A percentile compares a stretch with the other conserved stretches of the same genome.
Evolutionary conservation across 2,797 vertebrate species (phyloP).

Genomic region (Potorous gilbertii): DNA sequence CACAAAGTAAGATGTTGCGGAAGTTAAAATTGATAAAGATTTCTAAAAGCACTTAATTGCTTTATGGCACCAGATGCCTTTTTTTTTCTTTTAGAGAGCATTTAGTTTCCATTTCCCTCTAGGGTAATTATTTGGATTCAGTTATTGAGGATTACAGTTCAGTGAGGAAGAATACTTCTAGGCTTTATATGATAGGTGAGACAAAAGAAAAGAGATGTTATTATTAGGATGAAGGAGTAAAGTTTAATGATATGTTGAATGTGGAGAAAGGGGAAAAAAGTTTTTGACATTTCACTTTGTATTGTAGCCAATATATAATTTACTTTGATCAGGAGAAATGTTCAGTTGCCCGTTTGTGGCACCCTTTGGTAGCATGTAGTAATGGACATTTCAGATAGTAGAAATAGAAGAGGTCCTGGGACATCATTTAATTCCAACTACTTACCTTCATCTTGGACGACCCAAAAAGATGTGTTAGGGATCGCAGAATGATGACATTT

Average conservation of each 20-base stretch:
- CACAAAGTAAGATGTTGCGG: conserved; percentile 16
- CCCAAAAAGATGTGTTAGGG: background rate
- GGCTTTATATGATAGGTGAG: conserved; percentile 26
- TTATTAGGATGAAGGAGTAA: conserved; percentile 17
- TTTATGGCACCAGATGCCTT: conserved; percentile 14
- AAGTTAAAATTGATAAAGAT: conserved; percentile 39
- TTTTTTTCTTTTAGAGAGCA: background rate
- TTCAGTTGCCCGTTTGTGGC: conserved; percentile 36
- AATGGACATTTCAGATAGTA: background rate
- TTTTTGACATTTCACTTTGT: conserved; percentile 49
- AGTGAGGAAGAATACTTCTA: conserved; percentile 22
- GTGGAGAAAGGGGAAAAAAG: conserved; percentile 26
- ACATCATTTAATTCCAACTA: background rate
- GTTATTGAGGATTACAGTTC: conserved; percentile 32
- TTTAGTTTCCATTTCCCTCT: conserved; percentile 41
- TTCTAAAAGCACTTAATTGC: background rate
- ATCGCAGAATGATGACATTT: background rate
- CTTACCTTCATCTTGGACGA: conserved; percentile 19
- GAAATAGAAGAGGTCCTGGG: background rate
- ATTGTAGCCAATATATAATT: background rate
- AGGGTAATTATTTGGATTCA: conserved; percentile 29
- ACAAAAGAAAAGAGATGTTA: conserved; percentile 2
- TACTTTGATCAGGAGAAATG: conserved; percentile 1
- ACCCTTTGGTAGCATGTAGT: conserved; percentile 19
- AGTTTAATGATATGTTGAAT: conserved; percentile 45